Percentiles rank a stretch among this genome's conserved stretches.
Conservation (phyloP, 37 sponge, comb jelly and placozoan genomes). For the Spongia lamella region DNA sequence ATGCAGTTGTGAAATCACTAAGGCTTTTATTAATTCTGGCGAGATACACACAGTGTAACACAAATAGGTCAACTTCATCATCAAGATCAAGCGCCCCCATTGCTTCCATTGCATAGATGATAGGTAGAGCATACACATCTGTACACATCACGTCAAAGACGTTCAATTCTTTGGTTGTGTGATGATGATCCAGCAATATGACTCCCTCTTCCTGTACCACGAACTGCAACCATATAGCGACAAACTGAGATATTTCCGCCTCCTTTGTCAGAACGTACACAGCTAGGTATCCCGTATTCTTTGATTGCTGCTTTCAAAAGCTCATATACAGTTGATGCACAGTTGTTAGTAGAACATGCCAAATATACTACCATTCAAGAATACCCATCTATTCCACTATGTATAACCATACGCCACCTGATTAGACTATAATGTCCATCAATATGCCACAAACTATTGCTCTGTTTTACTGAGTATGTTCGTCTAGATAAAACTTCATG, state of each 20-base stretch:
- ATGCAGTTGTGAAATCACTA: too few relatives aligned
- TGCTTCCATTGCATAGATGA: too few relatives aligned
- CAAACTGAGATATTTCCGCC: slow-evolving; percentile 35
- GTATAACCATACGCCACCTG: slow-evolving; percentile 35
- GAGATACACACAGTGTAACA: too few relatives aligned
- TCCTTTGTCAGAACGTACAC: slow-evolving; percentile 40
- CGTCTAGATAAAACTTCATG: slow-evolving; percentile 18
- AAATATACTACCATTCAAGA: slow-evolving; percentile 27
- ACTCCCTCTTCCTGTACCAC: slow-evolving; percentile 31
- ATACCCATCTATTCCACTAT: slow-evolving; percentile 47
- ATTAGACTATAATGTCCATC: slow-evolving; percentile 50
- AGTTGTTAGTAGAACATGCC: slow-evolving; percentile 25
- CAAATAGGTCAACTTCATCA: too few relatives aligned
- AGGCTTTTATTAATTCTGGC: too few relatives aligned
- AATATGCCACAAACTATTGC: slow-evolving; percentile 46
- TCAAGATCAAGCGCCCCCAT: too few relatives aligned
- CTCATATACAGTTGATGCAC: slow-evolving; percentile 20
- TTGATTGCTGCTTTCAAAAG: slow-evolving; percentile 14
- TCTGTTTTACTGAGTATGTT: slow-evolving; percentile 33
- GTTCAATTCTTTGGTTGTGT: slow-evolving; percentile 40
- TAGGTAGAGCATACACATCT: slow-evolving; percentile 39
- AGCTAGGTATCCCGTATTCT: slow-evolving; percentile 19
- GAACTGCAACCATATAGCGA: slow-evolving; percentile 17
- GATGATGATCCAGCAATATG: slow-evolving; percentile 39
- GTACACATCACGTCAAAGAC: slow-evolving; percentile 53